Evolutionary conservation across 2,797 vertebrate genomes (phyloP).

Genomic region (Phataginus tricuspis): DNA sequence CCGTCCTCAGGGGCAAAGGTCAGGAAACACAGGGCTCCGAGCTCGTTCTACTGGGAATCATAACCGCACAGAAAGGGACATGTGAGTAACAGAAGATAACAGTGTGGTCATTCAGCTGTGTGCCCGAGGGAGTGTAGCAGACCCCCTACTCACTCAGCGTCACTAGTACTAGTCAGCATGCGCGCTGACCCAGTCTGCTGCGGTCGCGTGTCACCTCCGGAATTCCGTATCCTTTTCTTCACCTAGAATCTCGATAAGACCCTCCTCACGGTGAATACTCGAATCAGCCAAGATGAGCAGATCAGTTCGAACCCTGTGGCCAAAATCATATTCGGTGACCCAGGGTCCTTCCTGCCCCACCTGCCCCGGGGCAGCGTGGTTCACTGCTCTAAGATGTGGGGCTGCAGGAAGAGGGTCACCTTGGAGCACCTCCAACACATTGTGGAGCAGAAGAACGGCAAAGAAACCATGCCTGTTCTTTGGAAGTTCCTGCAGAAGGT

Average conservation of each 20-base stretch:
- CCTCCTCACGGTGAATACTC: conserved; percentile 86
- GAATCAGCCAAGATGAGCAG: conserved; percentile 91
- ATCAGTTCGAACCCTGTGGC: conserved; percentile 91
- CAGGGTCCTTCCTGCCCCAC: conserved; percentile 86
- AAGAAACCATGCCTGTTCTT: conserved; percentile 90
- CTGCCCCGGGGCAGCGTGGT: conserved; percentile 88
- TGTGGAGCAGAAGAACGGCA: conserved; percentile 91
- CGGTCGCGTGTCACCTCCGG: not conserved
- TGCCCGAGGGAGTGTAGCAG: not conserved
- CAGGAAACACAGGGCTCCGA: too few relatives aligned
- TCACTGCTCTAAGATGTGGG: conserved; percentile 93
- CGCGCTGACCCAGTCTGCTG: too few relatives aligned
- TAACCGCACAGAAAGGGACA: not conserved
- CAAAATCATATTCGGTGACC: conserved; percentile 92
- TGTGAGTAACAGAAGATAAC: rapidly evolving
- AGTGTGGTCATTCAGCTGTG: rapidly evolving
- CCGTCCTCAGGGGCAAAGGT: too few relatives aligned
- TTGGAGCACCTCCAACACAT: conserved; percentile 91
- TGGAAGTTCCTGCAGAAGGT: conserved; percentile 95
- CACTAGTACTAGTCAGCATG: too few relatives aligned
- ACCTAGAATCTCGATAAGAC: conserved; percentile 87
- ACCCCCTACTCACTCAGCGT: not conserved
- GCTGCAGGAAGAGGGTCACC: conserved; percentile 90
- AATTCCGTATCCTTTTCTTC: not conserved
- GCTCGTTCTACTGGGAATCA: not conserved